phyloP scores from a whole-genome alignment of 1,140 invertebrate genomes.

The Drosophila sp. region DNA sequence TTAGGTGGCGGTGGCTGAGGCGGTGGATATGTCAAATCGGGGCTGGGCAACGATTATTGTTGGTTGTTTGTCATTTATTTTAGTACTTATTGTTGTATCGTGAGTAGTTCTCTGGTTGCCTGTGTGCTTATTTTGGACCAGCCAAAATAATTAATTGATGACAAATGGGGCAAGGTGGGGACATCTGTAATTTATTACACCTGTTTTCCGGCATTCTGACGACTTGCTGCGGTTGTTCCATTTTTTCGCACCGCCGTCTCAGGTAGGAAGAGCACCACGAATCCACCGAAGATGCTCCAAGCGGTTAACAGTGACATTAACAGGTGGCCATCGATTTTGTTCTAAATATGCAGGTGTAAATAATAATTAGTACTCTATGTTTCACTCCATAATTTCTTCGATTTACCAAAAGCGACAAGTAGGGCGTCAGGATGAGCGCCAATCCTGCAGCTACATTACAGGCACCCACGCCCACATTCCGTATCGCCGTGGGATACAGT shows the following conservation, averaged over 20 bases:
- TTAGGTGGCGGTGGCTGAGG: conserved; percentile 62
- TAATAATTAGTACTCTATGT: background rate
- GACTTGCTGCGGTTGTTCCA: conserved; percentile 30
- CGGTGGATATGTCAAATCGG: conserved; percentile 66
- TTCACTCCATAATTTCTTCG: too few species aligned
- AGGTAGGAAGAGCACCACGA: conserved; percentile 84
- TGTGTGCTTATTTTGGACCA: conserved; percentile 76
- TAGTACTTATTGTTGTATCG: background rate
- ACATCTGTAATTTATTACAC: conserved; percentile 58
- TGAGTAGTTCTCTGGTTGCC: conserved; percentile 32
- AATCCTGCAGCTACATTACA: conserved; percentile 89
- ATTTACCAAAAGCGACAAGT: conserved; percentile 89
- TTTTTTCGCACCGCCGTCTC: conserved; percentile 73
- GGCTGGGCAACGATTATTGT: conserved; percentile 38
- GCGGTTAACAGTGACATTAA: conserved; percentile 85
- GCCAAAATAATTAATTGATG: conserved; percentile 70
- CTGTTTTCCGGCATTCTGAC: conserved; percentile 63
- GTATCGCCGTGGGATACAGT: conserved; percentile 89
- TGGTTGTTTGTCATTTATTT: conserved; percentile 25
- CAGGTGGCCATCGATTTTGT: conserved; percentile 81
- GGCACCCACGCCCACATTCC: conserved; percentile 90
- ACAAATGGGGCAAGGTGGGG: conserved; percentile 1
- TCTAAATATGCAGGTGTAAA: conserved; percentile 75
- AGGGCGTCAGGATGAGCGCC: conserved; percentile 89
- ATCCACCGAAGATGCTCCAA: conserved; percentile 85